Evolutionary conservation across 2,113 vertebrate species (phyloP).

Genomic region (Cololabis saira): DNA sequence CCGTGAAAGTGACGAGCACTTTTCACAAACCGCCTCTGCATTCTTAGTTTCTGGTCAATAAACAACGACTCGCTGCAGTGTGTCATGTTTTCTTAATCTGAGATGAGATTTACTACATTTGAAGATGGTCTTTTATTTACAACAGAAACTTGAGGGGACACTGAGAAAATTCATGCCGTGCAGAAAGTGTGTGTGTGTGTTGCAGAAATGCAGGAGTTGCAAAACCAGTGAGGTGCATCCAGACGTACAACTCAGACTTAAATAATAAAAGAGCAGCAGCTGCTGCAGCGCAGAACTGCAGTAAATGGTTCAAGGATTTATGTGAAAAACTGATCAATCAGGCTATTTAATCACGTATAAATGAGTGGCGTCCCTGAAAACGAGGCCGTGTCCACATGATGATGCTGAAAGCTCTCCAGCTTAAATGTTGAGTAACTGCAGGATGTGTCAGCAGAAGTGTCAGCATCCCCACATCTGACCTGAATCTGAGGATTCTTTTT

Average conservation of each 20-base stretch:
- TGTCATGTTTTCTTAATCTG: too few species aligned
- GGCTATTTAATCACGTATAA: background rate
- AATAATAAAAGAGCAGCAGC: conserved; percentile 39
- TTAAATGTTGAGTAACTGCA: background rate
- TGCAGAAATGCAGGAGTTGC: background rate
- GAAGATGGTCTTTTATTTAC: too few species aligned
- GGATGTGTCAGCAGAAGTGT: background rate
- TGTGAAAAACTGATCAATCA: background rate
- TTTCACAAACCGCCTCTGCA: too few species aligned
- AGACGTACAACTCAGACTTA: conserved; percentile 17
- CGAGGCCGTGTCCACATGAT: background rate
- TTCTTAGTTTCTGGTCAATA: too few species aligned
- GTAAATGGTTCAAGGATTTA: background rate
- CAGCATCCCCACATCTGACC: background rate
- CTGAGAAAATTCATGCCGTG: too few species aligned
- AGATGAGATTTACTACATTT: too few species aligned
- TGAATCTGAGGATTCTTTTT: background rate
- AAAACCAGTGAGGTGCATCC: background rate
- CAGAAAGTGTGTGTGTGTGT: too few species aligned
- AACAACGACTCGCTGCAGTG: too few species aligned
- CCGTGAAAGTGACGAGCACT: too few species aligned
- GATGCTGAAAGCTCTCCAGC: background rate
- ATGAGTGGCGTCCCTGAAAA: background rate
- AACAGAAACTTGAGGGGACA: too few species aligned
- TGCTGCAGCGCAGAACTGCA: conserved; percentile 5